Conservation (phyloP, 1,140 invertebrate genomes). For the Temnothorax nylanderi region DNA sequence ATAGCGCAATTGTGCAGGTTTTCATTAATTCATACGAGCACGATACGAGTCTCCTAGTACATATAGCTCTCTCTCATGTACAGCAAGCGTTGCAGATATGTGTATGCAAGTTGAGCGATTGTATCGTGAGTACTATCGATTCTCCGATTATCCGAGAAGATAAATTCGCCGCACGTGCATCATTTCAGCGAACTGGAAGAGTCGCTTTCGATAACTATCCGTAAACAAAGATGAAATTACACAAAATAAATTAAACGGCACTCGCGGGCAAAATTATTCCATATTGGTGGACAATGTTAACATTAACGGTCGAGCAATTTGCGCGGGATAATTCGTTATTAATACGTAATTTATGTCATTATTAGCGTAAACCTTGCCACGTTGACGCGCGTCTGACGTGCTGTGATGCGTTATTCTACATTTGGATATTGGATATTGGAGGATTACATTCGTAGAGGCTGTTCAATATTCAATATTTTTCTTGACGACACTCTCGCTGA, state of each 20-base stretch:
- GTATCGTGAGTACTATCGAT: background rate
- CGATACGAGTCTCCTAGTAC: no score
- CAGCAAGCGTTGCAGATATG: background rate
- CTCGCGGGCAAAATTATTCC: background rate
- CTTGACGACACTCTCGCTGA: background rate
- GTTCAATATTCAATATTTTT: conserved; percentile 7
- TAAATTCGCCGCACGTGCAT: background rate
- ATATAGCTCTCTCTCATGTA: background rate
- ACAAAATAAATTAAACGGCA: background rate
- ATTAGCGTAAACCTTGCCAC: background rate
- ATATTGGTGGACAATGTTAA: background rate
- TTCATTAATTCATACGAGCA: conserved; percentile 24
- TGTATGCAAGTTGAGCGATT: background rate
- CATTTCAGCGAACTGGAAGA: background rate
- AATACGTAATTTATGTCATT: background rate
- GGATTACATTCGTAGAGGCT: background rate
- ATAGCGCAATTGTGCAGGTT: background rate
- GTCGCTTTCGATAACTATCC: background rate
- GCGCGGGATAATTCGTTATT: background rate
- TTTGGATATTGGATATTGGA: background rate
- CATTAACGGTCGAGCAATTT: background rate
- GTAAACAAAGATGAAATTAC: background rate
- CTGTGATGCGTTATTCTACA: background rate
- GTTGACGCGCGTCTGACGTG: background rate
- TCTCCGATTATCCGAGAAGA: conserved; percentile 19